Evolutionary conservation across 2,888 invertebrate species (phyloP), one percentile per base, ranked within the genome.

Genomic region (Acanthosepion lycidas): DNA sequence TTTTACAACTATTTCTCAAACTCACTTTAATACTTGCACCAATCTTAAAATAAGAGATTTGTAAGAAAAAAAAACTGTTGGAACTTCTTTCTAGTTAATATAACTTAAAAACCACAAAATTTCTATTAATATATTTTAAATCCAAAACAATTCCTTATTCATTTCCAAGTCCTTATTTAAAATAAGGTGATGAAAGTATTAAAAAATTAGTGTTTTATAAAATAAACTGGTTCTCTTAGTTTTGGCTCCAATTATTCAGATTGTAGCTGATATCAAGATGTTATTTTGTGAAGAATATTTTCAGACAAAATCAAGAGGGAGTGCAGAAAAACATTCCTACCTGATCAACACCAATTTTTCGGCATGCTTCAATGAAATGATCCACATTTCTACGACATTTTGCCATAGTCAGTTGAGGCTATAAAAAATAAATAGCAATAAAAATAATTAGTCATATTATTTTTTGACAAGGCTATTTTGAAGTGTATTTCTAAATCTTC

Each of bases 351-450:
- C 99, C 99, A 96, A 99, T 99, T 97, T 98, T 98, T 95, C 99
- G 98, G 97, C 99, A 99, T 49, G 99, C 99, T 97, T 99, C 99
- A 96, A 99, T 98, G 97, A 99, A 99, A 98, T 99, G 99, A 97
- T 99, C 99, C 55, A 99, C 99, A 97, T 99, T 99, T 97, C 99
- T 98, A 96, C 99, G 98, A 98, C 99, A 99, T 96, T 99, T 98
- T 92, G 99, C 99, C 98, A 99, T 98, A n/a, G 99, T 99, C 96
- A 99, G 97, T 97, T 99, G 99, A 91, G 99, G 99, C 99, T 99
- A 98, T 94, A 95, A 92, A 96, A 94, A 95, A 95, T 5, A 95
- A 94, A 55, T 33, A 91, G 94, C 92, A 48, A 93, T 2, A 91
- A 91, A 42, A 94, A 20, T 53, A 91, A 28, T 59, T 53, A 42